A percentile compares a stretch with the other conserved stretches of the same genome.
Conservation (phyloP, 2,113 vertebrate species). For the Bambusicola thoracicus region DNA sequence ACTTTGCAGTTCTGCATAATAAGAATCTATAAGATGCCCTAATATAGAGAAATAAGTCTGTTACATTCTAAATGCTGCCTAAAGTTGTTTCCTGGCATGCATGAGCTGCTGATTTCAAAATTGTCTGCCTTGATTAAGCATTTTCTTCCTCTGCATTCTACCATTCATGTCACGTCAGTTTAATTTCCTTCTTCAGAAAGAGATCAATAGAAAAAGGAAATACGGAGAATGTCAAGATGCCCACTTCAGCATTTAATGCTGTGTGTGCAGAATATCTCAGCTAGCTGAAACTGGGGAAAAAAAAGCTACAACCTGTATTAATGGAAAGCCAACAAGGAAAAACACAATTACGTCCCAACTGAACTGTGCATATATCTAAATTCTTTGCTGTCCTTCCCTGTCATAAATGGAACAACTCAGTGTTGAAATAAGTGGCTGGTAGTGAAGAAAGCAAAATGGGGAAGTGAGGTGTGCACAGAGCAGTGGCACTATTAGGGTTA, state of each 20-base stretch:
- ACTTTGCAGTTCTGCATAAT: not conserved
- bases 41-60: not conserved
- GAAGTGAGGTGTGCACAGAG: not conserved
- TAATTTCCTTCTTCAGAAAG: constrained; percentile 56
- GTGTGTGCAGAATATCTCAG: not conserved
- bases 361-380: not conserved
- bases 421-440: rapidly evolving
- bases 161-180: constrained; percentile 18
- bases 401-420: not conserved
- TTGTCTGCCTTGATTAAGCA: constrained; percentile 43
- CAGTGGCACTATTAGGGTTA: not conserved
- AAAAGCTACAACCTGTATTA: no score
- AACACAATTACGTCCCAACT: not conserved
- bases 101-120: constrained; percentile 23
- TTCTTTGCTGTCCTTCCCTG: not conserved
- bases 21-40: not conserved
- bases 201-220: constrained; percentile 48
- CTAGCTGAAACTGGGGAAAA: not conserved
- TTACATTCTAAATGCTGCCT: not conserved
- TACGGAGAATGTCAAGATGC: not conserved
- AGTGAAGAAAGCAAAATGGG: not conserved
- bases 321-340: not conserved
- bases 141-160: constrained; percentile 54
- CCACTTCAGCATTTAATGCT: constrained; percentile 18
- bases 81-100: constrained; percentile 14